phyloP scores from a whole-genome alignment of 2,797 vertebrate species.

The Phaenicophaeus curvirostris region DNA sequence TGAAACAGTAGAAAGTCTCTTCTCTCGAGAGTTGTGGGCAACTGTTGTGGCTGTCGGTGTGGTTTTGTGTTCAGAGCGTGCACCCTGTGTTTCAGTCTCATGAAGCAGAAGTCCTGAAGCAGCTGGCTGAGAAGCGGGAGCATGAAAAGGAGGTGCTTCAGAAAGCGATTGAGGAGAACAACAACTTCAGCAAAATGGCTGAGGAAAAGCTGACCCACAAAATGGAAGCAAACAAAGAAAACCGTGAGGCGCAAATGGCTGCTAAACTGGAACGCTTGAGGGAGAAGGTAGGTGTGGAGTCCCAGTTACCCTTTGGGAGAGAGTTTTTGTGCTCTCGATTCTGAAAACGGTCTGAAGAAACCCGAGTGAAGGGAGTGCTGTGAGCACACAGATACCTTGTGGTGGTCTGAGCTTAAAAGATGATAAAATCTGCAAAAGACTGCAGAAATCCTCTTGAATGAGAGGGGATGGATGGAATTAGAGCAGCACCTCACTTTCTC shows the following conservation, averaged over 20 bases:
- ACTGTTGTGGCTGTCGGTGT: too few species aligned
- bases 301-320: neutral
- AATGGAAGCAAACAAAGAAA: conserved; percentile 96
- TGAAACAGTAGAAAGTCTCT: too few species aligned
- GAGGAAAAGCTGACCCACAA: conserved; percentile 93
- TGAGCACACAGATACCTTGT: accelerated
- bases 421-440: neutral
- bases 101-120: conserved; percentile 90
- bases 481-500: neutral
- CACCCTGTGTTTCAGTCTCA: conserved; percentile 79
- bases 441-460: neutral
- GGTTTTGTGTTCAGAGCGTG: neutral
- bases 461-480: neutral
- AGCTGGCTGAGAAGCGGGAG: conserved; percentile 91
- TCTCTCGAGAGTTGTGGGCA: accelerated
- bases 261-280: conserved; percentile 92
- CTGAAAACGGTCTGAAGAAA: too few species aligned
- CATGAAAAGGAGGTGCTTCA: conserved; percentile 94
- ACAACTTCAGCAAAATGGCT: conserved; percentile 93
- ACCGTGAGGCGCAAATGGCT: conserved; percentile 89
- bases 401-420: neutral
- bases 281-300: conserved; percentile 85
- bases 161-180: conserved; percentile 90
- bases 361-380: too few species aligned
- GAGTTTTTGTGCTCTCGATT: neutral